These are phyloP conservation scores for Dermolepida albohirtum DNA, from an alignment of 2,888 invertebrate species.

Conservation along the genomic window DNA sequence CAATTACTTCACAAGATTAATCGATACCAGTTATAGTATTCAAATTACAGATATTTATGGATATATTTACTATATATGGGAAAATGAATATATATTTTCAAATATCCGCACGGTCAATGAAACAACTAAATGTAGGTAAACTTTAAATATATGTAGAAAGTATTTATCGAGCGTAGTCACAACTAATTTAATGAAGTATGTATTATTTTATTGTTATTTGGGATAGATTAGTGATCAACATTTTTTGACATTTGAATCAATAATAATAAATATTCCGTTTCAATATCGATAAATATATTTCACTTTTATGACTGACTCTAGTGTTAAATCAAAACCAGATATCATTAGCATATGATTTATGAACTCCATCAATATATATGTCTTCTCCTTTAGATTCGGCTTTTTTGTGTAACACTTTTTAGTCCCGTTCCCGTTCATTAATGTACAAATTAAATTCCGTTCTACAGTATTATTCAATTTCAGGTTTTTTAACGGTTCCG, in stretches of 20 bases:
- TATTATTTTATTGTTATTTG: neutral
- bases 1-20: too few species aligned
- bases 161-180: too few species aligned
- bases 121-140: too few species aligned
- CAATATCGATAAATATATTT: conserved; percentile 15
- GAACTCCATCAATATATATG: conserved; percentile 10
- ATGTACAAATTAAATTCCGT: conserved; percentile 3
- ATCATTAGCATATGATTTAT: conserved; percentile 29
- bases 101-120: too few species aligned
- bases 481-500: neutral
- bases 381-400: conserved; percentile 1
- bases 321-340: conserved; percentile 14
- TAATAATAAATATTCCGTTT: conserved; percentile 13
- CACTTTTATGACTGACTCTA: neutral
- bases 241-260: conserved; percentile 3
- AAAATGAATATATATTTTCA: too few species aligned
- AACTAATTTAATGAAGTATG: neutral
- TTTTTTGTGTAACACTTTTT: conserved; percentile 1
- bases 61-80: too few species aligned
- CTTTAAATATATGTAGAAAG: too few species aligned
- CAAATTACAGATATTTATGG: too few species aligned
- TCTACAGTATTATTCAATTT: neutral
- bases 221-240: neutral
- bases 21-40: too few species aligned
- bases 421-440: neutral